Evolutionary conservation across 2,113 vertebrate genomes (phyloP), one percentile per base, ranked within the genome.

Genomic region (Melanerpes aurifrons): DNA sequence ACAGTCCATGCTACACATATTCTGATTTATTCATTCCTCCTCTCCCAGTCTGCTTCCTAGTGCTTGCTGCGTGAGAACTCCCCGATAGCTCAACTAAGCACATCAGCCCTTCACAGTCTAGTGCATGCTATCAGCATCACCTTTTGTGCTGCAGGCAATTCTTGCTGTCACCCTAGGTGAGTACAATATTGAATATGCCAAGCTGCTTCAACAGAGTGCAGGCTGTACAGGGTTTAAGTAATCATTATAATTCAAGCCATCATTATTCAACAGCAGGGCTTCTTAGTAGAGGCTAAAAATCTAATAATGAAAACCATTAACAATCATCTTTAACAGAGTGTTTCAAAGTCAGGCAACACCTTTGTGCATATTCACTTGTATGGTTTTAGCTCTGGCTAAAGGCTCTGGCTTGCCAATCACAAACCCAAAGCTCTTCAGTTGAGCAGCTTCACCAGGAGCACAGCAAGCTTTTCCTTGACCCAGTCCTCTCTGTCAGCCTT

Each of bases 171-270:
- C n/a, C 45, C 56, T 61, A 35, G 7, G 35, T 67, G 31, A 94
- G 15, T 31, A 53, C 37, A 62, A 68, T 69, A 92, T 43, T 53
- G 31, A 90, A 73, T 56, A 47, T 70, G 58, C 50, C 78, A 74
- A 91, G 47, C 67, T 90, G 35, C 73, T 95, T 91, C 81, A 77
- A 28, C 53, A 21, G 31, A 61, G 58, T 83, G 68, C 66, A 93
- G 86, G 59, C 48, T 56, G 86, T n/a, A 37, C 35, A 59, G 28
- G 28, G 53, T 43, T 93, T 89, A 92, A 93, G 28, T 77, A 71
- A 92, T 86, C 67, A 64, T 62, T 95, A 63, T 58, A 66, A 83
- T 61, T 86, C 66, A 79, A 67, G 72, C 59, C 4, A 61, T 50
- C 48, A 77, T 86, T 77, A 90, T 67, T 87, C 89, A 89, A 53